Conservation (phyloP, 2,797 vertebrate species). For the Lacerta bilineata region DNA sequence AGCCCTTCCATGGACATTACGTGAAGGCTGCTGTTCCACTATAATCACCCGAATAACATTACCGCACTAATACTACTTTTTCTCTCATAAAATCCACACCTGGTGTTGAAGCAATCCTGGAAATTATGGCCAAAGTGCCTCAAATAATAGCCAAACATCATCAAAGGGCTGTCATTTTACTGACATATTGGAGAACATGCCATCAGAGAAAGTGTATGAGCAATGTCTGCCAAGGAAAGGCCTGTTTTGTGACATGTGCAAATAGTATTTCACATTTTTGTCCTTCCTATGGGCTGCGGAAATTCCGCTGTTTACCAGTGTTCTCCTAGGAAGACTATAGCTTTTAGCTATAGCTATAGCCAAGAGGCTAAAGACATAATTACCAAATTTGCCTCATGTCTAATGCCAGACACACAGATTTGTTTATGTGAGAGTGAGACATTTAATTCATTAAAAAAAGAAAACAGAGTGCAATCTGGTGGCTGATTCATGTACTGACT, state of each 20-base stretch:
- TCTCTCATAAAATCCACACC: background rate
- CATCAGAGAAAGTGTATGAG: background rate
- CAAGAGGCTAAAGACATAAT: background rate
- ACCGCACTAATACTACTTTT: background rate
- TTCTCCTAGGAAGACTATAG: constrained; percentile 12
- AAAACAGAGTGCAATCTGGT: background rate
- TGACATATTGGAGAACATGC: background rate
- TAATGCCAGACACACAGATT: background rate
- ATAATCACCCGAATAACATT: background rate
- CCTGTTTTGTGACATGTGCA: background rate
- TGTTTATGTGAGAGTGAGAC: background rate
- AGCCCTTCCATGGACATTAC: background rate
- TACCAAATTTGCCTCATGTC: background rate
- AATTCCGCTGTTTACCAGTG: constrained; percentile 9
- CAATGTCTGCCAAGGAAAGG: background rate
- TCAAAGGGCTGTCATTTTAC: constrained; percentile 3
- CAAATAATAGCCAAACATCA: background rate
- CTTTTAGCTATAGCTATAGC: no score
- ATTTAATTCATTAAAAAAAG: background rate
- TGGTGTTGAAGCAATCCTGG: background rate
- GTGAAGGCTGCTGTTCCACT: background rate
- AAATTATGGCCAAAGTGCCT: background rate
- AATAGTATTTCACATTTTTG: constrained; percentile 5
- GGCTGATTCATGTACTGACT: background rate
- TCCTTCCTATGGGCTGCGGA: background rate